phyloP scores from a whole-genome alignment of 2,113 vertebrate genomes.

The Lophura nycthemera region DNA sequence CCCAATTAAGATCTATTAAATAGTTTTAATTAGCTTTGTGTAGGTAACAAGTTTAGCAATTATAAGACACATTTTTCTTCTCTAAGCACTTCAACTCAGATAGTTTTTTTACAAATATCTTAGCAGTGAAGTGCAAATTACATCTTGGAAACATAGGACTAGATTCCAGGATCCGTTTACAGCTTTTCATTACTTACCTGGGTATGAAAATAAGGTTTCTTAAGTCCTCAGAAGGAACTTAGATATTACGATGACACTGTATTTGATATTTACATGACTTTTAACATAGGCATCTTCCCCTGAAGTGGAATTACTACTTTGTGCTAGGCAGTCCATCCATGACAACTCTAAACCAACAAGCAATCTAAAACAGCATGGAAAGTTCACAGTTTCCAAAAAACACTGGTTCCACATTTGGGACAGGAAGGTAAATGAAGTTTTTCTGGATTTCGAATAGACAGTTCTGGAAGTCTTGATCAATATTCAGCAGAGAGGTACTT shows the following conservation, averaged over 20 bases:
- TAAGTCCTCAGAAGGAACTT: not conserved
- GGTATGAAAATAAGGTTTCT: not conserved
- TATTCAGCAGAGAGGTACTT: not conserved
- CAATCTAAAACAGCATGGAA: not conserved
- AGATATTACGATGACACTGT: not conserved
- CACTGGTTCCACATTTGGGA: not conserved
- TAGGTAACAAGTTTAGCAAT: conserved; percentile 18
- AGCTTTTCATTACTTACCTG: not conserved
- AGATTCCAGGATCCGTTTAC: not conserved
- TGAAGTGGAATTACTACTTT: not conserved
- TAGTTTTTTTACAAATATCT: not conserved
- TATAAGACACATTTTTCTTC: not conserved
- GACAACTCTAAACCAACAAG: not conserved
- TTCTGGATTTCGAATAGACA: not conserved
- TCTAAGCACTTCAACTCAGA: not conserved
- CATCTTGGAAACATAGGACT: not conserved
- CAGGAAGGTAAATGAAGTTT: not conserved
- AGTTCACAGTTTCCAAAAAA: not conserved
- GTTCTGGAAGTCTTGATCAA: not conserved
- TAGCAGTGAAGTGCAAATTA: not conserved
- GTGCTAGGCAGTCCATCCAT: not conserved
- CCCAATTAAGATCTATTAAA: conserved; percentile 13
- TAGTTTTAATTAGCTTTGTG: conserved; percentile 20
- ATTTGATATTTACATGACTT: not conserved
- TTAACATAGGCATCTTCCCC: not conserved